phyloP scores from a whole-genome alignment of 2,888 invertebrate species.

The Coelogynopora nodosa region DNA sequence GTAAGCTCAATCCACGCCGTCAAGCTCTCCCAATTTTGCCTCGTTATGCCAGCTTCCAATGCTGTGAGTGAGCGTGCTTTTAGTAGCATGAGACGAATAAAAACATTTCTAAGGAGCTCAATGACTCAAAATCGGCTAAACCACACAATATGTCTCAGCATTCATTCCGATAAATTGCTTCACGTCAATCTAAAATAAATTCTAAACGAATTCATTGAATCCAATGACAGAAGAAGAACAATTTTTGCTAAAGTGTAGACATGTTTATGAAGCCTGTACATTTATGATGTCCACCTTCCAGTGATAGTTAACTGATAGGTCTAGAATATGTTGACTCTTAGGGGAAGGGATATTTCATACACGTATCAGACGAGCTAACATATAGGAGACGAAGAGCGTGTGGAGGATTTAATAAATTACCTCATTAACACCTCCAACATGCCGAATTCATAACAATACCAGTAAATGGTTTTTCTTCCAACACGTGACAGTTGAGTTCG shows the following conservation, averaged over 20 bases:
- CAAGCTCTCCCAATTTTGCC: not conserved
- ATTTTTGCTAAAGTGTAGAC: not conserved
- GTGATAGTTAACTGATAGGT: too few relatives aligned
- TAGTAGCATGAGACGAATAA: not conserved
- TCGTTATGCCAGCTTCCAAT: not conserved
- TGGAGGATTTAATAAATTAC: too few relatives aligned
- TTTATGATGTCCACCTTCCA: too few relatives aligned
- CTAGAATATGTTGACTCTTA: too few relatives aligned
- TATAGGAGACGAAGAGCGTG: too few relatives aligned
- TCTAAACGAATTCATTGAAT: not conserved
- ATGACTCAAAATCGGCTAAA: not conserved
- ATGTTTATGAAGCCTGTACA: too few relatives aligned
- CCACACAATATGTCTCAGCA: not conserved
- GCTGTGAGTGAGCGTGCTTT: not conserved
- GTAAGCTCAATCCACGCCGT: not conserved
- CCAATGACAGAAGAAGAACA: not conserved
- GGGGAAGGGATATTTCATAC: too few relatives aligned
- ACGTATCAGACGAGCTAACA: too few relatives aligned
- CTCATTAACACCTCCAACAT: too few relatives aligned
- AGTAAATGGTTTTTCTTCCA: too few relatives aligned
- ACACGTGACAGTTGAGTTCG: too few relatives aligned
- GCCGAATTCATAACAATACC: too few relatives aligned
- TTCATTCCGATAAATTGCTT: not conserved
- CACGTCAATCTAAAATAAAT: not conserved
- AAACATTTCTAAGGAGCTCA: not conserved